Evolutionary conservation across 1,140 invertebrate species (phyloP), one percentile per base, ranked within the genome.

Genomic region (Papilio dardanus): DNA sequence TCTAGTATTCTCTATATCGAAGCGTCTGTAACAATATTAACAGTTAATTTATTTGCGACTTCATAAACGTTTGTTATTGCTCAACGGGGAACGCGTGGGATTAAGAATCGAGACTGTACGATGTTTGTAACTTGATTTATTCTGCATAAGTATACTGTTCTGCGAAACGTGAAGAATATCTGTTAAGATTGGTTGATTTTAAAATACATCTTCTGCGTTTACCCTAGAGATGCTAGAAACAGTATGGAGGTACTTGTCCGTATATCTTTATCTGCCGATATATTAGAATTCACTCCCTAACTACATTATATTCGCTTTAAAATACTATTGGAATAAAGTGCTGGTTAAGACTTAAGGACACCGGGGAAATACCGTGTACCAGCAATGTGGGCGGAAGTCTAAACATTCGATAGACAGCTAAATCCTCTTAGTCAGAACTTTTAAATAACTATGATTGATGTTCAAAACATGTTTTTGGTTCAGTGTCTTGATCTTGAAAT

Each of bases 1-100:
- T 54, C 31, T 28, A 35, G 71, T 54, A 33, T 58, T 54, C 33
- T 42, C 19, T 68, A 19, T 40, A 68, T 68, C 67, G 21, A 37
- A 62, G 54, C 31, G 71, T 14, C 46, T 54, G 42, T 54, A 73
- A 73, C 8, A 73, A 73, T 73, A 54, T 54, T 58, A 73, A 73
- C 30, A 12, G 46, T 33, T 33, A 40, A 68, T 40, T 68, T 68
- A 68, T 37, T 33, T 50, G 28, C 16, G 28, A 30, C 14, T 73
- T 73, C 30, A 33, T 54, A 73, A 73, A 73, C 19, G 28, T 30
- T 54, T 33, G 14, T 73, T 31, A 73, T 73, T 16, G 24, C 28
- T 19, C 30, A 58, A 73, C 42, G 5, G 21, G 71, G 71, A 73
- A 73, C 21, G 71, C 31, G 71, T 73, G 46, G 71, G 71, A 54